Evolutionary conservation across 2,113 vertebrate species (phyloP).

Genomic region (Porphyrio hochstetteri): DNA sequence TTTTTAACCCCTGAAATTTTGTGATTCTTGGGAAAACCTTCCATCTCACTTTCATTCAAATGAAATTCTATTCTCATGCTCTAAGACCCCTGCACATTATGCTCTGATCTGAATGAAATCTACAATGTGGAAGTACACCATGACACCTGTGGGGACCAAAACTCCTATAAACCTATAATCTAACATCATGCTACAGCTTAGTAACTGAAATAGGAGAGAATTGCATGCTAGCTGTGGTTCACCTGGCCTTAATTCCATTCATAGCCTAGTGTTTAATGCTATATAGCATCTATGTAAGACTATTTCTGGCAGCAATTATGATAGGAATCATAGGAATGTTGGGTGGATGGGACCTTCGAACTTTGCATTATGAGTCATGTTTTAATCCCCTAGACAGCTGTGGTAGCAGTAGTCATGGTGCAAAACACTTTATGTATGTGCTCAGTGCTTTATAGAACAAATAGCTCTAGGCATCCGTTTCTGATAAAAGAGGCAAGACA

Average conservation of each 20-base stretch:
- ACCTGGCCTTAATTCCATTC: background rate
- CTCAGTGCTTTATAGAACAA: background rate
- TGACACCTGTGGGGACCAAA: background rate
- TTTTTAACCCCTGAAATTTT: no score
- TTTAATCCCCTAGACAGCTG: background rate
- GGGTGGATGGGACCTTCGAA: background rate
- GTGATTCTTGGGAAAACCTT: background rate
- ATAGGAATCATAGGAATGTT: slow-evolving; percentile 20
- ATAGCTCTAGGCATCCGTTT: background rate
- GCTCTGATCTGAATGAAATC: background rate
- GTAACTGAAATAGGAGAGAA: background rate
- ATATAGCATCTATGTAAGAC: background rate
- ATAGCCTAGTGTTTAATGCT: background rate
- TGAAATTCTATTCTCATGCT: background rate
- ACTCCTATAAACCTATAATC: background rate
- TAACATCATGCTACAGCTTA: background rate
- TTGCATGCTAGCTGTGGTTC: background rate
- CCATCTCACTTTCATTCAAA: background rate
- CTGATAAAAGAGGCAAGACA: background rate
- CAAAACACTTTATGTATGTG: background rate
- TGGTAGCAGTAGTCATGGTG: background rate
- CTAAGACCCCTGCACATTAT: background rate
- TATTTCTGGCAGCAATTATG: slow-evolving; percentile 32
- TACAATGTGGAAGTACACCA: background rate
- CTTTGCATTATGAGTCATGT: background rate